Evolutionary conservation across 2,113 vertebrate genomes (phyloP), one percentile per base, ranked within the genome.

Genomic region (Tragelaphus imberbis): DNA sequence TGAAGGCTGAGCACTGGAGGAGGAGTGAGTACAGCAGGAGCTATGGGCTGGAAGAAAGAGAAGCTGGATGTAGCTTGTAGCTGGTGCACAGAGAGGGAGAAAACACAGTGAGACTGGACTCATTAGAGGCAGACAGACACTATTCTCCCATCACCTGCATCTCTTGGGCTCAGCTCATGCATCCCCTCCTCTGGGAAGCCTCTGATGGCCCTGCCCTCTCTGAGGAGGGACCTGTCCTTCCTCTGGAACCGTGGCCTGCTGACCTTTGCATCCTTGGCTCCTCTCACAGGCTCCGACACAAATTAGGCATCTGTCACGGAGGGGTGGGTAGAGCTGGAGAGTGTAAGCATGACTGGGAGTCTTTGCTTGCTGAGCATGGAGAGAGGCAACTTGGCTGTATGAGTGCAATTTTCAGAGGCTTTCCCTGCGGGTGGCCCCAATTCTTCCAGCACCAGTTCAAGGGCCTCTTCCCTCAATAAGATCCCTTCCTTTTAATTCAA

Each of bases 401-500:
- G 68, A 81, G 65, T 17, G 63, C 56, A 44, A 17, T 90, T 95
- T 63, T 71, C 80, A 87, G 61, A 92, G 80, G 36, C 33, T 89
- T 33, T 97, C 90, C 87, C 71, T n/a, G 71, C 12, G 5, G 53
- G 94, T 81, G 84, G 96, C 96, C 80, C 44, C 28, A 77, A 15
- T 40, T 88, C 82, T 81, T 59, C 63, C 80, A 79, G 68, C 11
- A 25, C 15, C 40, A 51, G 27, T 49, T 88, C 88, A 44, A 89
- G 79, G 51, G 63, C 27, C 84, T 51, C 28, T 58, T 55, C 44
- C 40, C 71, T 88, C 93, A 47, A 9, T 80, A 87, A 63, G 75
- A 89, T 27, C 65, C 36, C 75, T 88, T 90, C 58, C 30, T 90
- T 86, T 90, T 90, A 96, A 96, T 97, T 92, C 87, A 96, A 59